These are phyloP conservation scores for Zoanthus gigantus DNA, from an alignment of 92 coral and sea anemone genomes.

Conservation along the genomic window DNA sequence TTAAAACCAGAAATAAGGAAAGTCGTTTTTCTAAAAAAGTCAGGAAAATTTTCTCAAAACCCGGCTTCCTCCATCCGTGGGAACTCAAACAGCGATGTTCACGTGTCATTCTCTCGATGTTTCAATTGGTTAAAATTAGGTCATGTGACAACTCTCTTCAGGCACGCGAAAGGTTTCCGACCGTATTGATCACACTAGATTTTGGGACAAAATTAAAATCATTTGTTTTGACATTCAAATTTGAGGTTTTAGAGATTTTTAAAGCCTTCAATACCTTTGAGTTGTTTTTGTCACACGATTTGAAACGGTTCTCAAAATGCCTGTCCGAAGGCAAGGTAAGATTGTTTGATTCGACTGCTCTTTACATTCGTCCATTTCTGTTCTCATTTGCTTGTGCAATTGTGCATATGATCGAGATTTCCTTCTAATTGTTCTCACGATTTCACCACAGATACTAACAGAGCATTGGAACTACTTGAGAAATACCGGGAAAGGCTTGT, in stretches of 20 bases:
- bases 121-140: conserved; percentile 12
- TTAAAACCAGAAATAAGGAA: too few relatives aligned
- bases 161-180: conserved; percentile 95
- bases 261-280: background rate
- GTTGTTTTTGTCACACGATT: conserved; percentile 14
- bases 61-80: too few relatives aligned
- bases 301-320: conserved; percentile 79
- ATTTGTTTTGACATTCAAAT: conserved; percentile 14
- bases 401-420: conserved; percentile 32
- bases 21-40: too few relatives aligned
- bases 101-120: background rate
- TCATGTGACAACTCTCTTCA: conserved; percentile 80
- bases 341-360: conserved; percentile 47
- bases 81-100: background rate
- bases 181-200: conserved; percentile 65
- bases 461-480: conserved; percentile 92
- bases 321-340: conserved; percentile 98
- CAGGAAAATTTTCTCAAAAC: too few relatives aligned
- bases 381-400: conserved; percentile 36
- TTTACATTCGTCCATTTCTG: conserved; percentile 6
- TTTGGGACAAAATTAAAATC: conserved; percentile 19
- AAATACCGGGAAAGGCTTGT: conserved; percentile 92
- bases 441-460: conserved; percentile 80
- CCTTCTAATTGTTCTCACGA: conserved; percentile 45
- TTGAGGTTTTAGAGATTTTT: conserved; percentile 24